phyloP scores from a whole-genome alignment of 2,797 vertebrate species.

The Sebastes goodei region DNA sequence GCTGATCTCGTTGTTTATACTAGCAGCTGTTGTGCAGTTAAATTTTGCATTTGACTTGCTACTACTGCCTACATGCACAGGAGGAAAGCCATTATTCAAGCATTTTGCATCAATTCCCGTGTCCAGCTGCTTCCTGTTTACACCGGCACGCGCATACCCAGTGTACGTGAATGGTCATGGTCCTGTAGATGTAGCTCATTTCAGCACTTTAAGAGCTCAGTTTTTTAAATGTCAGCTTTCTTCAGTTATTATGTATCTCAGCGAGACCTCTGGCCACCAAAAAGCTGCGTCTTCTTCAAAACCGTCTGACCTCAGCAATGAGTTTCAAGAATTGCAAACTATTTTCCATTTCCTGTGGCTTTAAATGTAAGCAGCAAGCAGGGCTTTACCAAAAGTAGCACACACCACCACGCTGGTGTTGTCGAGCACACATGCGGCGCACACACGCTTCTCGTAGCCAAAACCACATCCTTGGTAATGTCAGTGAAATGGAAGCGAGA shows the following conservation, averaged over 20 bases:
- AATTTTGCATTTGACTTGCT: too few species aligned
- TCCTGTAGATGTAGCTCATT: background rate
- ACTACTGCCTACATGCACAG: too few species aligned
- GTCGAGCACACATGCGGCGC: background rate
- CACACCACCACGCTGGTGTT: conserved; percentile 2
- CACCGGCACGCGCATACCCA: too few species aligned
- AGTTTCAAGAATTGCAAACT: conserved; percentile 57
- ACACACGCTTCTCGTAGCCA: conserved; percentile 23
- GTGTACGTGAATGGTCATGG: too few species aligned
- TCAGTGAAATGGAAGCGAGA: conserved; percentile 46
- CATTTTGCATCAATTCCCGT: too few species aligned
- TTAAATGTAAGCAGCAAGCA: conserved; percentile 58
- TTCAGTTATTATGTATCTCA: background rate
- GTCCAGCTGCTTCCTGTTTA: too few species aligned
- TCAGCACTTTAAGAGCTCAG: background rate
- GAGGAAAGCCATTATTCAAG: too few species aligned
- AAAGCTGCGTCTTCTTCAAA: conserved; percentile 39
- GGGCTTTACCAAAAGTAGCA: conserved; percentile 65
- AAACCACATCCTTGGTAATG: conserved; percentile 80
- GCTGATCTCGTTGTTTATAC: too few species aligned
- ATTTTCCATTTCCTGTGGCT: conserved; percentile 85
- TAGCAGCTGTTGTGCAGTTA: too few species aligned
- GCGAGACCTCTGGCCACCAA: background rate
- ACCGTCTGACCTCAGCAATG: conserved; percentile 55
- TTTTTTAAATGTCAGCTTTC: conserved; percentile 1